These are phyloP conservation scores for Hycleus cichorii DNA, from an alignment of 1,140 invertebrate species.

Conservation along the genomic window DNA sequence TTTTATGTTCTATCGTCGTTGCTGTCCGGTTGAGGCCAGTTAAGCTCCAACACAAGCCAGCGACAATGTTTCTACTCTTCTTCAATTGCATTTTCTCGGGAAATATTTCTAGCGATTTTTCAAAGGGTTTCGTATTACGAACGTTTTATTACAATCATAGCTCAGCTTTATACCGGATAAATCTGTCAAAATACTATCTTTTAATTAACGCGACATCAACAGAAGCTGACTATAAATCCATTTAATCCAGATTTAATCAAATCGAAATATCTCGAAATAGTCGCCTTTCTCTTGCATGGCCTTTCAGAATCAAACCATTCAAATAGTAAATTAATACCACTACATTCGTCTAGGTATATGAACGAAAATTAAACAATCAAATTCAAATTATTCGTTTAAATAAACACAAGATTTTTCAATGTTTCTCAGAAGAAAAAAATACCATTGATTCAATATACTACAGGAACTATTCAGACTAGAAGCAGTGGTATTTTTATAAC, in stretches of 20 bases:
- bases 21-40: conserved; percentile 1
- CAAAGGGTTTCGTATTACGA: conserved; percentile 10
- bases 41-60: conserved; percentile 3
- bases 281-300: not conserved
- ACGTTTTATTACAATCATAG: conserved; percentile 12
- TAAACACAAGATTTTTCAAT: not conserved
- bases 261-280: conserved; percentile 5
- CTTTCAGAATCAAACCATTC: conserved; percentile 4
- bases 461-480: not conserved
- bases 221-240: conserved; percentile 8
- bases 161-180: conserved; percentile 6
- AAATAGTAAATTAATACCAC: not conserved
- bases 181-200: conserved; percentile 14
- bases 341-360: too few species aligned
- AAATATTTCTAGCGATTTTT: conserved; percentile 11
- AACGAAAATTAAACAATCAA: too few species aligned
- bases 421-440: not conserved
- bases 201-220: conserved; percentile 13
- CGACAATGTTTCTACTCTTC: not conserved
- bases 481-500: not conserved
- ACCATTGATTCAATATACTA: not conserved
- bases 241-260: conserved; percentile 10
- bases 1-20: conserved; percentile 4
- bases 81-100: conserved; percentile 5
- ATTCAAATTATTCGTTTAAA: too few species aligned